phyloP scores from a whole-genome alignment of 30 jellyfish, hydroid and myxozoan species.

The Catostylus mosaicus region DNA sequence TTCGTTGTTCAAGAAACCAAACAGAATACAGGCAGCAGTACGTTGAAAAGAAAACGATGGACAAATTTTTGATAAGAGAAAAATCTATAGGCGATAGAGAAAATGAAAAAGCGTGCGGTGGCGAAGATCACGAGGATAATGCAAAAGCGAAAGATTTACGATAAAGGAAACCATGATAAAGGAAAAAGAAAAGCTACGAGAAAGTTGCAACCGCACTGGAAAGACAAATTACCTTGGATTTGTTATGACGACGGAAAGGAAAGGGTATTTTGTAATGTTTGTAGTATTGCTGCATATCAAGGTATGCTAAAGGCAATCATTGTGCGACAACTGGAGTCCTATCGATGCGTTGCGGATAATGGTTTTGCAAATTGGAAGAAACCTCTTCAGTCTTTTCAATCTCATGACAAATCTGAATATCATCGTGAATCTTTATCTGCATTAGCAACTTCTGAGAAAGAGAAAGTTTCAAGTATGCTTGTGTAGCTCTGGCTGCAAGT shows the following conservation, averaged over 20 bases:
- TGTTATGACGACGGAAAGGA: conserved; percentile 22
- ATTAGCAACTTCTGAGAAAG: conserved; percentile 30
- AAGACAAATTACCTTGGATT: conserved; percentile 16
- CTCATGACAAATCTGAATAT: conserved; percentile 51
- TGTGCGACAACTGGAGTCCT: conserved; percentile 28
- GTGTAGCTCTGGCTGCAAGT: conserved; percentile 36
- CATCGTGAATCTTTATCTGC: conserved; percentile 41
- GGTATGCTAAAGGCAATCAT: conserved; percentile 57
- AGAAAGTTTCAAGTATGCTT: conserved; percentile 23
- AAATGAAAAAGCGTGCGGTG: conserved; percentile 9
- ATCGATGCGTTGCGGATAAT: conserved; percentile 40
- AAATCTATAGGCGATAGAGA: conserved; percentile 11
- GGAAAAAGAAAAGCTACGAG: conserved; percentile 1
- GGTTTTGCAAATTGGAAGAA: conserved; percentile 42
- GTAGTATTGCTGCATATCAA: conserved; percentile 24
- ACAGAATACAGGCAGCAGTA: background rate
- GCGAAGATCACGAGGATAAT: background rate
- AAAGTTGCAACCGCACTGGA: conserved; percentile 33
- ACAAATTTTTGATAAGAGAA: conserved; percentile 4
- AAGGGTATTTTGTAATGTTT: conserved; percentile 23
- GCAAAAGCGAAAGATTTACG: conserved; percentile 15
- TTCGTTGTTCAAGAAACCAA: background rate
- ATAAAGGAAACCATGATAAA: conserved; percentile 9
- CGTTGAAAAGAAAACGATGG: conserved; percentile 4
- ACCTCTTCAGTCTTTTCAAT: conserved; percentile 24